Percentiles rank a stretch among this genome's conserved stretches.
Evolutionary conservation across 2,797 vertebrate species (phyloP).

Genomic region (Tenualosa ilisha): DNA sequence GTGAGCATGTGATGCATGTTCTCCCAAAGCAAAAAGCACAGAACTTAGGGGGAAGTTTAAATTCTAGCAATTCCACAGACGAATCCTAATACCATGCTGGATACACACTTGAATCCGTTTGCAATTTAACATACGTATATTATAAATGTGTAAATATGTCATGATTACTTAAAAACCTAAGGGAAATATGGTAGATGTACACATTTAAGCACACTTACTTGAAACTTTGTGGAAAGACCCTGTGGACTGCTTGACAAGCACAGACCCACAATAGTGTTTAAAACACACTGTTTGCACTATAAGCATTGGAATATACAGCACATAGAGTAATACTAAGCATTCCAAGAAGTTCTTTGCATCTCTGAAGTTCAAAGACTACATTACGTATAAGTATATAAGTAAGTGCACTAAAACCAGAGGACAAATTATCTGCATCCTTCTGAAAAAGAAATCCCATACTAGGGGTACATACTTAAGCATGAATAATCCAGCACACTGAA

Average conservation of each 20-base stretch:
- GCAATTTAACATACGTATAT: neutral
- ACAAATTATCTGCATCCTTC: too few species aligned
- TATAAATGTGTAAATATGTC: neutral
- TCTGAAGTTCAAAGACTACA: too few species aligned
- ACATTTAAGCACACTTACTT: neutral
- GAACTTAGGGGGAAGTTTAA: neutral
- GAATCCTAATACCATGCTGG: neutral
- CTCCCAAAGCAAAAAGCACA: neutral
- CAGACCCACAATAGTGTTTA: neutral
- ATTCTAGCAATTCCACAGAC: neutral
- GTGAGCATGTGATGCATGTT: neutral
- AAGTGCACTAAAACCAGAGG: too few species aligned
- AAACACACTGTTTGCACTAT: neutral
- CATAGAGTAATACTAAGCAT: too few species aligned
- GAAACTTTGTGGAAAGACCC: neutral
- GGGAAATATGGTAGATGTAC: neutral
- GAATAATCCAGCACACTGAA: neutral
- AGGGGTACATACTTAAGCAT: neutral
- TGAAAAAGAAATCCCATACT: neutral
- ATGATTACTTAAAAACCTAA: constrained; percentile 7
- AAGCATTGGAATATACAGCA: neutral
- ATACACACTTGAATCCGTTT: neutral
- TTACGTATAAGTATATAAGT: too few species aligned
- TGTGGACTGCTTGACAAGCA: neutral
- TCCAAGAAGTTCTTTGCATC: too few species aligned